These are phyloP conservation scores for Micronycteris hirsuta DNA, from an alignment of 2,113 vertebrate genomes.

Conservation along the genomic window DNA sequence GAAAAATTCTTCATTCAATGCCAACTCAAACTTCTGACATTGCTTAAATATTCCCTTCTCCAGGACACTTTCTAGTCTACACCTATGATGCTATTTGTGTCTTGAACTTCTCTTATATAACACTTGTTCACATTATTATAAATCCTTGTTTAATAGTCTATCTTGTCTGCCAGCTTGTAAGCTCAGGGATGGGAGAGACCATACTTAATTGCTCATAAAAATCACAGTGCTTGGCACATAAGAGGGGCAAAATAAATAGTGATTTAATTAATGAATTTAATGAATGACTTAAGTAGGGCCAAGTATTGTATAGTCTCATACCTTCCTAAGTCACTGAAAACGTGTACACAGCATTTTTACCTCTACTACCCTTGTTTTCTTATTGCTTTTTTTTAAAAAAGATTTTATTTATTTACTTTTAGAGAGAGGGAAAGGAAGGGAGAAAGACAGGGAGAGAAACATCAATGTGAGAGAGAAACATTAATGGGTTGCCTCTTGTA, in stretches of 20 bases:
- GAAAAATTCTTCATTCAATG: background rate
- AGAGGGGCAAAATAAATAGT: background rate
- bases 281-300: background rate
- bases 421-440: too few species aligned
- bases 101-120: background rate
- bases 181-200: background rate
- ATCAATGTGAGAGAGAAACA: too few species aligned
- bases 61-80: background rate
- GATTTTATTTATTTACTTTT: too few species aligned
- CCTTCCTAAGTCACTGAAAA: background rate
- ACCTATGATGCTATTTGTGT: background rate
- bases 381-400: background rate
- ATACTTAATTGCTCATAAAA: background rate
- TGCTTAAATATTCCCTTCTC: background rate
- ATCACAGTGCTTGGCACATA: background rate
- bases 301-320: background rate
- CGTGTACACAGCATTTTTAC: background rate
- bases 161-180: background rate
- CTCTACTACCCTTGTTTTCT: background rate
- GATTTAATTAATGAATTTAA: background rate
- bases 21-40: background rate
- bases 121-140: background rate
- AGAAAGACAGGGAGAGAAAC: too few species aligned
- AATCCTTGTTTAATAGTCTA: background rate
- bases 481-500: too few species aligned